phyloP scores from a whole-genome alignment of 2,113 vertebrate genomes.

The Poecilia latipinna region DNA sequence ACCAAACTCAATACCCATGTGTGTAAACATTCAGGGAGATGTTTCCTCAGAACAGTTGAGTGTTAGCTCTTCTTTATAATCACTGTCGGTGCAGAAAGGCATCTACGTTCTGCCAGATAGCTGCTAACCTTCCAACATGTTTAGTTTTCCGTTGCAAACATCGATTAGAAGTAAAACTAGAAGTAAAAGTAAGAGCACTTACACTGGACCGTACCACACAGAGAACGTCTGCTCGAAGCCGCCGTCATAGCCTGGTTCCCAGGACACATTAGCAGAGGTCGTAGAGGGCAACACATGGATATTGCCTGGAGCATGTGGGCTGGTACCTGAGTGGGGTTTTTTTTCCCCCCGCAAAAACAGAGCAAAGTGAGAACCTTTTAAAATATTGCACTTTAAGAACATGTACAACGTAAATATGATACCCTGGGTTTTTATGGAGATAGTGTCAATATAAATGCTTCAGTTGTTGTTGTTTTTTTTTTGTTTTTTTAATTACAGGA shows the following conservation, averaged over 20 bases:
- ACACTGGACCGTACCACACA: constrained; percentile 99
- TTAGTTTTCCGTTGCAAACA: constrained; percentile 25
- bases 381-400: not conserved
- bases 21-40: not conserved
- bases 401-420: not conserved
- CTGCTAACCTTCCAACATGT: not conserved
- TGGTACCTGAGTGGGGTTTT: constrained; percentile 86
- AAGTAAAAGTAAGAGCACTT: constrained; percentile 82
- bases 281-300: constrained; percentile 91
- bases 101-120: not conserved
- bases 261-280: constrained; percentile 97
- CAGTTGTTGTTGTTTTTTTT: not conserved
- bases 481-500: constrained; percentile 5
- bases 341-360: constrained; percentile 8
- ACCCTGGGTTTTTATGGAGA: not conserved
- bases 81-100: not conserved
- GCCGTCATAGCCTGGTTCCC: constrained; percentile 98
- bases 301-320: constrained; percentile 93
- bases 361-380: constrained; percentile 36
- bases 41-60: constrained; percentile 27
- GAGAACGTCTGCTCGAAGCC: constrained; percentile 99
- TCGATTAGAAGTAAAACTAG: constrained; percentile 19
- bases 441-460: not conserved
- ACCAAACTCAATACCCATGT: not conserved
- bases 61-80: not conserved